phyloP scores from a whole-genome alignment of 2,113 vertebrate genomes.

The Mormyrus iriodes region DNA sequence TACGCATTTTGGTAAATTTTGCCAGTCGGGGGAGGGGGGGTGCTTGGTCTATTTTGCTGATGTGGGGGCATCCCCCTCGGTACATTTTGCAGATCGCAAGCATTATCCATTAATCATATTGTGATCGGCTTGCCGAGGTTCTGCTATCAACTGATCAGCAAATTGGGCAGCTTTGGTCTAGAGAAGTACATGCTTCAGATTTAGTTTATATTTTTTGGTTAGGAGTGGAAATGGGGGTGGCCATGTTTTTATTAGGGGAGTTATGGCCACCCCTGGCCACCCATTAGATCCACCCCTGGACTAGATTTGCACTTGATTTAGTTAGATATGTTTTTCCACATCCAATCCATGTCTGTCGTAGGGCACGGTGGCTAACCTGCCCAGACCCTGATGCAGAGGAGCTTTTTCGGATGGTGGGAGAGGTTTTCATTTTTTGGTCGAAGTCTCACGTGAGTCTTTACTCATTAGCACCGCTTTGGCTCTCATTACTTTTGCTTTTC shows the following conservation, averaged over 20 bases:
- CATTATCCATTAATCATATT: neutral
- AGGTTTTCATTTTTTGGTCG: slow-evolving; percentile 95
- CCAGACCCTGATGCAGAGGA: slow-evolving; percentile 81
- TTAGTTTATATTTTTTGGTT: neutral
- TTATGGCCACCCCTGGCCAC: neutral
- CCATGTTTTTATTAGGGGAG: neutral
- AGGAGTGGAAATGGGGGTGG: neutral
- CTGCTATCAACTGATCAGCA: neutral
- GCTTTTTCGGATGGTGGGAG: slow-evolving; percentile 89
- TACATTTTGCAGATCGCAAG: neutral
- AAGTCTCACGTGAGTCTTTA: slow-evolving; percentile 81
- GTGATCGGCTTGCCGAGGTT: neutral
- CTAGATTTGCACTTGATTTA: neutral
- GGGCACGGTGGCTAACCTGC: slow-evolving; percentile 82
- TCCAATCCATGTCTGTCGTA: slow-evolving; percentile 34
- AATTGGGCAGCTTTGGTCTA: too few relatives aligned
- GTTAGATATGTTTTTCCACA: neutral
- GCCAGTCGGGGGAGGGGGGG: too few relatives aligned
- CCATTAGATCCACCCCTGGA: neutral
- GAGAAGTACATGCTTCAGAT: neutral
- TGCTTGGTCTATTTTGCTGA: too few relatives aligned
- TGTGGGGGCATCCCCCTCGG: too few relatives aligned
- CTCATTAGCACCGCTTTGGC: neutral
- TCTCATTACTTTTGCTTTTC: neutral
- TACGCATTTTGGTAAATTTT: neutral